Evolutionary conservation across 2,888 invertebrate species (phyloP), one percentile per base, ranked within the genome.

Genomic region (Campoletis raptor): DNA sequence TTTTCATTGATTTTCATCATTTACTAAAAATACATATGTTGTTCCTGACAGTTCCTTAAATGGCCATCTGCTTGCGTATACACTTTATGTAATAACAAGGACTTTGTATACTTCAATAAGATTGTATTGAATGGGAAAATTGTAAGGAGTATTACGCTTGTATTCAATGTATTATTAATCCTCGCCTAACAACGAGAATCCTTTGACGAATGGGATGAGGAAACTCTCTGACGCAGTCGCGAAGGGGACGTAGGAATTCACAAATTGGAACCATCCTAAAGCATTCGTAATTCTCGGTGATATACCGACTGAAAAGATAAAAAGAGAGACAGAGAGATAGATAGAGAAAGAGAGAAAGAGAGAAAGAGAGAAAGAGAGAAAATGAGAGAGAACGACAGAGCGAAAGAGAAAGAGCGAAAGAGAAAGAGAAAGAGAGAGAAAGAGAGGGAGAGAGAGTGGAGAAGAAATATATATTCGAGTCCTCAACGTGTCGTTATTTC

Each of bases 111-210:
- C 87, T 74, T 74, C 81, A 82, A 87, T 85, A 82, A 79, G 36
- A 79, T 66, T 67, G 82, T 82, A 87, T 85, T 74, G 74, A 69
- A 74, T 67, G 54, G 54, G 36, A 81, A 54, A 64, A 81, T 36
- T 78, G 78, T 52, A n/a, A 45, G 57, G 48, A 70, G 54, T 52
- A 85, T 52, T 37, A 40, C 73, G 69, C 64, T 45, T 66, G 89
- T 87, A 85, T 89, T 87, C 89, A 89, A 91, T 91, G 89, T 91
- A 90, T 91, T 91, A 91, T 92, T 92, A 92, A 92, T 92, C 90
- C 89, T 85, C 78, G 87, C 82, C 88, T 90, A 89, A 92, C 91
- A 92, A 92, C 90, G 91, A 91, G 87, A 87, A 84, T 78, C 82
- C 83, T 85, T 76, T 81, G 86, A 74, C 83, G 81, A n/a, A n/a